Evolutionary conservation across 2,113 vertebrate genomes (phyloP), one percentile per base, ranked within the genome.

Genomic region (Herpailurus yagouaroundi): DNA sequence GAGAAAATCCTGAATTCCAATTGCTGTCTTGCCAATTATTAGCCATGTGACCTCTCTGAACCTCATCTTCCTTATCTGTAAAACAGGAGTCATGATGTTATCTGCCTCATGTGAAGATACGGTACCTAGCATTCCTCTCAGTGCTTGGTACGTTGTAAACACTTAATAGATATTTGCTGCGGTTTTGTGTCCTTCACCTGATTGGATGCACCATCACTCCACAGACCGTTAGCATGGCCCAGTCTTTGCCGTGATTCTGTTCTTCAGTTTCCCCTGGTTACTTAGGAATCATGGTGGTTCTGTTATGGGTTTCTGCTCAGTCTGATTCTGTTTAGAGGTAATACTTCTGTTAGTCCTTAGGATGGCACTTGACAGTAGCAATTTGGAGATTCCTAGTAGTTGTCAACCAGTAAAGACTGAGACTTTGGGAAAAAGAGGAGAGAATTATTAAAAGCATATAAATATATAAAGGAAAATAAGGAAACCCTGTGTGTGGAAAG

Each of bases 51-150:
- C 5, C n/a, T 25, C 36, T 55, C 55, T 68, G 27, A 92, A n/a
- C 4, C 3, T 76, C 8, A 3, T 76, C 69, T 57, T 31, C 29
- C 25, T 85, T 29, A 69, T 5, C 18, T 60, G 27, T 63, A 64
- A 76, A 82, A 36, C 8, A 52, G 41, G 31, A 69, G 12, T 27
- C 9, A 6, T 16, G 15, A 12, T 48, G 55, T 38, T 38, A 3
- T 1, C 29, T 31, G 15, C 8, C 18, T 79, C 13, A 15, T 14
- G 5, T 8, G 48, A 52, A 55, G 33, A 31, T 11, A 31, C 48
- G 0, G 0, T 13, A 1, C 19, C 6, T 1, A 31, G 2, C 5
- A 10, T 38, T 66, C 31, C 27, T 74, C 18, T 23, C 48, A 29
- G 14, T 12, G n/a, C 33, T 14, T 14, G 1, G 3, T 1, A 15